These are phyloP conservation scores for Leucania comma DNA, from an alignment of 2,888 invertebrate genomes.

Conservation along the genomic window DNA sequence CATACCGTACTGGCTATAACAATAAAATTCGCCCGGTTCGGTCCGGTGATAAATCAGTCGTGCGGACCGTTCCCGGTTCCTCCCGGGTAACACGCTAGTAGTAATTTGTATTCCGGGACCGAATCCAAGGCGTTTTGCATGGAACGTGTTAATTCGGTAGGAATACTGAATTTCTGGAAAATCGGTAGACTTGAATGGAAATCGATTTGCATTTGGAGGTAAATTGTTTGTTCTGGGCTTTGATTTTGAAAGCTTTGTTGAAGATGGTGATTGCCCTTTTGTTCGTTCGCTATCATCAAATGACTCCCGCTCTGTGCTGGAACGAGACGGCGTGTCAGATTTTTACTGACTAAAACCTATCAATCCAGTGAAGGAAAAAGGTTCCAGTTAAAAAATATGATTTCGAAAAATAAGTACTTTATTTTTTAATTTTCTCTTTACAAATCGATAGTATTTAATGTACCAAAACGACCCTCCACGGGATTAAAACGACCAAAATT, in stretches of 20 bases:
- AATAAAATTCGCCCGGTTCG: slow-evolving; percentile 52
- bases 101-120: slow-evolving; percentile 62
- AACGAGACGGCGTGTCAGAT: too few relatives aligned
- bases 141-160: slow-evolving; percentile 63
- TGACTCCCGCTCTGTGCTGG: too few relatives aligned
- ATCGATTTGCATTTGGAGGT: slow-evolving; percentile 33
- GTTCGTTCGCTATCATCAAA: background rate
- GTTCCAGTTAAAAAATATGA: too few relatives aligned
- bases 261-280: slow-evolving; percentile 1
- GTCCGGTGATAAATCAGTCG: slow-evolving; percentile 61
- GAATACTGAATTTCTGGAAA: slow-evolving; percentile 31
- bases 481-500: too few relatives aligned
- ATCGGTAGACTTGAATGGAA: slow-evolving; percentile 28
- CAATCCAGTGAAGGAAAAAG: too few relatives aligned
- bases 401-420: too few relatives aligned
- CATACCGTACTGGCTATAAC: slow-evolving; percentile 45
- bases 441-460: too few relatives aligned
- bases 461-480: too few relatives aligned
- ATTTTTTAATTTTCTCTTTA: too few relatives aligned
- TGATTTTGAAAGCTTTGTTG: slow-evolving; percentile 8
- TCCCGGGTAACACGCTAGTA: slow-evolving; percentile 28
- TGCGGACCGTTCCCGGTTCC: slow-evolving; percentile 33
- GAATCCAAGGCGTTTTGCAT: slow-evolving; percentile 39
- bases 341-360: too few relatives aligned
- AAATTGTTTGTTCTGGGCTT: slow-evolving; percentile 33